Conservation (phyloP, 2,888 invertebrate species). For the Erebia aethiops region DNA sequence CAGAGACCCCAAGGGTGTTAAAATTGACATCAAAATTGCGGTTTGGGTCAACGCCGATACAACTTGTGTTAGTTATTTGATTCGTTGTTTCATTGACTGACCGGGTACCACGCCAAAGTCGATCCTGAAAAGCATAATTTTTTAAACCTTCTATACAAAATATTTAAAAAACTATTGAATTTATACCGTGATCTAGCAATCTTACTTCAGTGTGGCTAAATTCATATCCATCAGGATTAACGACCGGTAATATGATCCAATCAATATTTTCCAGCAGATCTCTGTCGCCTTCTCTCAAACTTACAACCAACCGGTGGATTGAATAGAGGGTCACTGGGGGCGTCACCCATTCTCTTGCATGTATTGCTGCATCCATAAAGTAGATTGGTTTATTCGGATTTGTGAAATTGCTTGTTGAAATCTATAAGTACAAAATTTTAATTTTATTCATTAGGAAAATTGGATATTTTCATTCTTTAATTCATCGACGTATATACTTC, state of each 20-base stretch:
- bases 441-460: no score
- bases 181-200: no score
- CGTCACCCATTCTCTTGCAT: constrained; percentile 88
- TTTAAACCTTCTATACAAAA: neutral
- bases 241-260: constrained; percentile 85
- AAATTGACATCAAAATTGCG: constrained; percentile 55
- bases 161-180: no score
- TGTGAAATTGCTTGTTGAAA: constrained; percentile 79
- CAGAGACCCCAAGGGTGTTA: constrained; percentile 50
- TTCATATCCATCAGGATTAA: constrained; percentile 89
- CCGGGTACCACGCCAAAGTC: constrained; percentile 55
- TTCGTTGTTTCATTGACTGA: constrained; percentile 47
- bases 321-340: constrained; percentile 83
- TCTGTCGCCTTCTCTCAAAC: constrained; percentile 57
- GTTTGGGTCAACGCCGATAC: constrained; percentile 55
- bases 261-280: constrained; percentile 82
- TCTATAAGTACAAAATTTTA: constrained; percentile 55
- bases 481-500: no score
- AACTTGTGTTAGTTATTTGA: constrained; percentile 41
- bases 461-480: no score
- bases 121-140: constrained; percentile 39
- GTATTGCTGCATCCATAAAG: constrained; percentile 83
- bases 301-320: constrained; percentile 82
- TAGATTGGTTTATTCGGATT: constrained; percentile 72
- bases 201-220: constrained; percentile 75